Base-by-base conservation (phyloP, 2,113 vertebrate species). In the Neopipo cinnamomea region DNA sequence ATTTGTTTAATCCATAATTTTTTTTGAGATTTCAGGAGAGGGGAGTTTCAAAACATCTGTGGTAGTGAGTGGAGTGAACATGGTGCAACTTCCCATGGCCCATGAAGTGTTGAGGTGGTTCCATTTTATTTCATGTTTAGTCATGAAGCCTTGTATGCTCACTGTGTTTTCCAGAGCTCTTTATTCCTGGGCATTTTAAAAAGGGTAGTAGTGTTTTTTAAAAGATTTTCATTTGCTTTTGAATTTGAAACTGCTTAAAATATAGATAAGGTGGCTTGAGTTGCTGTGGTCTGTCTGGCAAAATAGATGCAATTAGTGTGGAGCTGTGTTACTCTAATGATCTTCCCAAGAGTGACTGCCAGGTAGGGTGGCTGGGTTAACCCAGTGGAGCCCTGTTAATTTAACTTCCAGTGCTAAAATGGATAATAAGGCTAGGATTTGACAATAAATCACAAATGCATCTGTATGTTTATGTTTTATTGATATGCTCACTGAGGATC, bases 61-160 rank as follows among this genome's bases (percentile, higher is more conserved):
- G 66, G 30, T 66, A 53, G 31, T 62, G 55, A 78, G 13, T 28
- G 46, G n/a, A 59, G 44, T 0, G 6, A 84, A 23, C 46, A 71
- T 62, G 53, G 13, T 1, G 4, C 5, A 8, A 9, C 17, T 74
- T 81, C 35, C 37, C 3, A 1, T 30, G 28, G 72, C 37, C 33
- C 4, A 1, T 24, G 37, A 76, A 82, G 27, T 47, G 33, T 44
- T 80, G 46, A 67, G 33, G 12, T 62, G 52, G 28, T 58, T 91
- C 94, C 3, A 20, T 75, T 74, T 88, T 49, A 4, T 37, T 78
- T 91, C 77, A 11, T 63, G 28, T 80, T 87, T 81, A 18, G 21
- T 65, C n/a, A 42, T 0, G 0, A 88, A 90, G 25, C 31, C 1
- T 3, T 30, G 44, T 44, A 50, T 2, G 2, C 24, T 80, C 22